Base-by-base conservation (phyloP, 2,888 invertebrate genomes). In the Amphipyra tragopoginis region DNA sequence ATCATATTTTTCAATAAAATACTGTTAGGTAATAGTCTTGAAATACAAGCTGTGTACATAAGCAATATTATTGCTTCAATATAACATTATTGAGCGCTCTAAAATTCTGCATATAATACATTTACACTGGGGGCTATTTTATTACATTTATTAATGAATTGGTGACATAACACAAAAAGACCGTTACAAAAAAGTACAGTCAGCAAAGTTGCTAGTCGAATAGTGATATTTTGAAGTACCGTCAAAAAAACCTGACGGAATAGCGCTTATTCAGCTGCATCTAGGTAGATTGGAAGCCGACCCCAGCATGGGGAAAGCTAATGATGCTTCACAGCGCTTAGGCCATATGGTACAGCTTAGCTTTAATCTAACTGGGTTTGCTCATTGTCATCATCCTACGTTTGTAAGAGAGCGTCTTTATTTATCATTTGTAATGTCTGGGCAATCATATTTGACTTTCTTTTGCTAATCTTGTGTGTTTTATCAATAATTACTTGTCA, bases 321-420 rank as follows among this genome's bases (percentile, higher is more conserved):
- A 52, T 13, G 14, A 43, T 45, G 54, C 57, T 74, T 55, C 14
- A 40, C 56, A 60, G 60, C 14, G 75, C 73, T 68, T 79, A 65
- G 44, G 57, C 36, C 59, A 50, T 65, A 43, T 56, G 61, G 63
- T 54, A 61, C 58, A 76, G 77, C 80, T 80, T 63, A 71, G 66
- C 76, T 77, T 74, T 48, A 59, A 40, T 77, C 65, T 78, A 77
- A 78, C 80, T 64, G 66, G 80, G 72, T 65, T 75, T 40, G 11
- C 11, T 76, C 73, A 73, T 52, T 51, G 29, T 58, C 75, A 72
- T 73, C 43, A 51, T 42, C 50, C 15, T 58, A 52, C 65, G 15
- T 72, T 43, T 59, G 47, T 61, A 58, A 45, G 34, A 55, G 54
- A 48, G 51, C 21, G 58, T 53, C 50, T 44, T 53, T 72, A 62